These are phyloP conservation scores for Hormaphis cornu DNA, from an alignment of 1,140 invertebrate species.

Conservation along the genomic window DNA sequence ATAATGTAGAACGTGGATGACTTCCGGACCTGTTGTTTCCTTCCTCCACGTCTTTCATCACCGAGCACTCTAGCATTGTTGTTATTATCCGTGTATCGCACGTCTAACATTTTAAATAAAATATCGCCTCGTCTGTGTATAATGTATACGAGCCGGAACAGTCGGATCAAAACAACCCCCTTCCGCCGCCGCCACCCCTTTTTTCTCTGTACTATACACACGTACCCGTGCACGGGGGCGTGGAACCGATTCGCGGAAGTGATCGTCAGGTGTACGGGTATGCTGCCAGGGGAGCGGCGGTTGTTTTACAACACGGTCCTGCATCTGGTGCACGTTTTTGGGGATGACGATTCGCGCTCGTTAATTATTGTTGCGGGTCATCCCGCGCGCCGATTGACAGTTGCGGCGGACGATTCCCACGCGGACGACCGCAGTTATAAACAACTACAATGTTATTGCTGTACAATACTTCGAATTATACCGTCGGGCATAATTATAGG, in stretches of 20 bases:
- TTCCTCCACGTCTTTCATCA: not conserved
- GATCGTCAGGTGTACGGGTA: not conserved
- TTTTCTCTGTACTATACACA: too few relatives aligned
- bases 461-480: too few relatives aligned
- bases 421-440: not conserved
- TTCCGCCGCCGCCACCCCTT: not conserved
- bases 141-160: too few relatives aligned
- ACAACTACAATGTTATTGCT: too few relatives aligned
- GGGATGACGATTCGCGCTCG: not conserved
- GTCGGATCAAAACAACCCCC: not conserved
- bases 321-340: not conserved
- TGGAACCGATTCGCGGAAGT: not conserved
- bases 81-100: too few relatives aligned
- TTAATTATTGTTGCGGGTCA: not conserved
- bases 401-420: not conserved
- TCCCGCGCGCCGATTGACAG: not conserved
- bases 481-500: too few relatives aligned
- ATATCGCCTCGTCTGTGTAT: too few relatives aligned
- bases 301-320: not conserved
- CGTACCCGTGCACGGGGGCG: too few relatives aligned
- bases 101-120: too few relatives aligned
- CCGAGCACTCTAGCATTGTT: too few relatives aligned
- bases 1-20: too few relatives aligned
- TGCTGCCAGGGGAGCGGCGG: too few relatives aligned
- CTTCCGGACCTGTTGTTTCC: constrained; percentile 32